Evolutionary conservation across 2,797 vertebrate species (phyloP).

Genomic region (Poeciliopsis infans): DNA sequence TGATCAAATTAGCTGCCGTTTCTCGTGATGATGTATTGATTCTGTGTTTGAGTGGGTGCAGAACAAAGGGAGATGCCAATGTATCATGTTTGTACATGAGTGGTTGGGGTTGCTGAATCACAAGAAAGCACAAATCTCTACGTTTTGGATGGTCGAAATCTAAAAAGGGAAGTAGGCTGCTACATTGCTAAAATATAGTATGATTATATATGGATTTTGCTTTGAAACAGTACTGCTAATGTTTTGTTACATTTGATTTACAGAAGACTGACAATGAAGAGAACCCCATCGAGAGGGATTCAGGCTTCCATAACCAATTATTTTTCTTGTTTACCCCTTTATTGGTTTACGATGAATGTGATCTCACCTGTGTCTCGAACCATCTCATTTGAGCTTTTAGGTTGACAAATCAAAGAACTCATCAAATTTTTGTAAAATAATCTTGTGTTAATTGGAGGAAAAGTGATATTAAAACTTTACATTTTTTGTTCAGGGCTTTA

Average conservation of each 20-base stretch:
- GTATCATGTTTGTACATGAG: slow-evolving; percentile 4
- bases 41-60: slow-evolving; percentile 2
- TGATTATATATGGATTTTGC: background rate
- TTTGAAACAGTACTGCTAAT: background rate
- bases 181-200: background rate
- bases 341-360: slow-evolving; percentile 16
- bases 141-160: background rate
- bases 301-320: slow-evolving; percentile 19
- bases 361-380: slow-evolving; percentile 29
- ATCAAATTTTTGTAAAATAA: slow-evolving; percentile 33
- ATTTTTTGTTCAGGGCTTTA: slow-evolving; percentile 21
- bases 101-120: slow-evolving; percentile 2
- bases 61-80: background rate
- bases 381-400: slow-evolving; percentile 29
- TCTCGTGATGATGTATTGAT: slow-evolving; percentile 11
- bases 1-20: slow-evolving; percentile 9
- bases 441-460: slow-evolving; percentile 30
- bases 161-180: background rate
- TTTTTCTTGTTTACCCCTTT: slow-evolving; percentile 9
- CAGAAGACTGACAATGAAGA: background rate
- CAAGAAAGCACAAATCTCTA: background rate
- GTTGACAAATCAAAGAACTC: slow-evolving; percentile 34
- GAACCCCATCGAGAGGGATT: background rate
- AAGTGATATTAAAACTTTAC: slow-evolving; percentile 32
- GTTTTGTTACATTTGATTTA: slow-evolving; percentile 1